Base-by-base conservation (phyloP, 2,113 vertebrate genomes). In the Lipophrys pholis region DNA sequence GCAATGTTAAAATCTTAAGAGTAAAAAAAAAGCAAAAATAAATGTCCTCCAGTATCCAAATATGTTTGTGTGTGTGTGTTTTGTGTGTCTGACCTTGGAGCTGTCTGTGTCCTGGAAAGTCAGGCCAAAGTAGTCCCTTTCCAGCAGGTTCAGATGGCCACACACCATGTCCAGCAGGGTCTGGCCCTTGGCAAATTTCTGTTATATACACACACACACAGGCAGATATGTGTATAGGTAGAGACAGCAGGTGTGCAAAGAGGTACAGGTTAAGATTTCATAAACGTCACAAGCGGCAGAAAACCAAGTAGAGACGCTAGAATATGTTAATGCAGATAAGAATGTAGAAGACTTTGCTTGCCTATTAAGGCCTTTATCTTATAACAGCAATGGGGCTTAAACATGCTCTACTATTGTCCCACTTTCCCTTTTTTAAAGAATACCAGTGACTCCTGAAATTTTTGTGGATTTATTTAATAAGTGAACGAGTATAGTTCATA, bases 91-190 rank as follows among this genome's bases (percentile, higher is more conserved):
- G 67, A 94, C 93, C 93, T 94, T 94, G 81, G 92, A 53, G 63
- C 73, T 92, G 80, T 94, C 94, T 0, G 91, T 77, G 80, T 94
- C 94, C 61, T 90, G 86, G 81, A 93, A 94, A 71, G 52, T 84
- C 72, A 94, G 75, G 42, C 94, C 93, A 80, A 94, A 94, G 87
- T 94, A 94, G 90, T 94, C 93, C 45, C 92, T 93, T 81, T 94
- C 93, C 90, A 94, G 87, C 81, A 94, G 92, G 85, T 94, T 94
- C 85, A 94, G 91, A 90, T 94, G 94, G 76, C 93, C 94, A 80
- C 94, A 94, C 76, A 94, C 94, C 91, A 92, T 91, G 76, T 94
- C 93, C 89, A 94, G 73, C 83, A 94, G 83, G 36, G 88, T 85
- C 72, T 94, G 94, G 62, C 94, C 94, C 63, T 87, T 92, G 80